Evolutionary conservation across 30 jellyfish, hydroid and myxozoan species (phyloP).

Genomic region (Rhopilema esculentum): DNA sequence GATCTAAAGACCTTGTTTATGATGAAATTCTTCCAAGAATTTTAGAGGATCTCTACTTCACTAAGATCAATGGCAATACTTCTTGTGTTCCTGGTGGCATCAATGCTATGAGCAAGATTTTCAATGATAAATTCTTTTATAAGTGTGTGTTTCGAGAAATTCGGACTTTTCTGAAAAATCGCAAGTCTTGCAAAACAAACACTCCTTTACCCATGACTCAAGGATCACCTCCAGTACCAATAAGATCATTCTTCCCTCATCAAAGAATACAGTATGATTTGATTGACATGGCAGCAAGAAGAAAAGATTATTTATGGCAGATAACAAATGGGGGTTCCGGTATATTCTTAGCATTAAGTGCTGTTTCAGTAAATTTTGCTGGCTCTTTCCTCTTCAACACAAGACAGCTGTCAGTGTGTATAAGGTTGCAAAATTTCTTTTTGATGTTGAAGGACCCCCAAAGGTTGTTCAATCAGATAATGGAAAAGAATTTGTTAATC

Average conservation of each 20-base stretch:
- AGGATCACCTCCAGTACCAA: slow-evolving; percentile 14
- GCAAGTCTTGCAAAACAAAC: neutral
- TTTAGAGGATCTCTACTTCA: too few relatives aligned
- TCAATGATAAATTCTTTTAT: neutral
- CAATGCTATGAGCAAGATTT: slow-evolving; percentile 6
- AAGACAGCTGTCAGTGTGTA: neutral
- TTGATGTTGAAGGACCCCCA: slow-evolving; percentile 9
- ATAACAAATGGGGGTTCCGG: neutral
- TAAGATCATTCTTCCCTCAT: slow-evolving; percentile 12
- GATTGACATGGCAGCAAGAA: slow-evolving; percentile 8
- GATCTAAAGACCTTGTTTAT: too few relatives aligned
- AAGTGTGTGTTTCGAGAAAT: slow-evolving; percentile 5
- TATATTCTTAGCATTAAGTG: slow-evolving; percentile 6
- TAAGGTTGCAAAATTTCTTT: too few relatives aligned
- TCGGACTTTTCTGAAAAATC: neutral
- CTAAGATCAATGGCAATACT: neutral
- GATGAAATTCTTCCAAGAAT: too few relatives aligned
- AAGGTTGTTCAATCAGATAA: slow-evolving; percentile 5
- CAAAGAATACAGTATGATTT: slow-evolving; percentile 21
- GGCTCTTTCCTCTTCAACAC: neutral
- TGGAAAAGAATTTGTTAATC: slow-evolving; percentile 29
- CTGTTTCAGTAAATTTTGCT: slow-evolving; percentile 7
- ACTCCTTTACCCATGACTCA: slow-evolving; percentile 7
- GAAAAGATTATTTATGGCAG: neutral
- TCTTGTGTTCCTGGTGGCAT: slow-evolving; percentile 24